Conservation (phyloP, 2,888 invertebrate species). For the Antheraea yamamai region DNA sequence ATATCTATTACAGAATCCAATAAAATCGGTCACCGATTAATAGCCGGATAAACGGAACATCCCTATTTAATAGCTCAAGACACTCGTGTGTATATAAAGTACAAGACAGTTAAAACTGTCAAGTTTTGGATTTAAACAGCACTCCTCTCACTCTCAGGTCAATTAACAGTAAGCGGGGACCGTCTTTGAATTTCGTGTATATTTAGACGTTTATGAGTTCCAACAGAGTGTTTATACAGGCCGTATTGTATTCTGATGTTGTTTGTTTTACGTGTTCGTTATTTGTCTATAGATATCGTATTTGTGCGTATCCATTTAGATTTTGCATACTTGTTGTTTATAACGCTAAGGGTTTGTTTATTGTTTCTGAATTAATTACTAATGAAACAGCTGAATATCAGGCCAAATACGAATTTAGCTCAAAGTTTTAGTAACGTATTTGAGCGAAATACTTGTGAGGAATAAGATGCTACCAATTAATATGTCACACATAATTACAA, state of each 20-base stretch:
- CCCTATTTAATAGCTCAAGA: slow-evolving; percentile 15
- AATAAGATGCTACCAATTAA: not conserved
- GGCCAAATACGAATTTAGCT: not conserved
- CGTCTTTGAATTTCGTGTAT: slow-evolving; percentile 48
- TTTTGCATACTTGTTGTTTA: slow-evolving; percentile 3
- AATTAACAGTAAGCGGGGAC: slow-evolving; percentile 44
- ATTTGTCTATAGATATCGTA: slow-evolving; percentile 1
- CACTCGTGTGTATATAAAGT: slow-evolving; percentile 27
- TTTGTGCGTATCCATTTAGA: slow-evolving; percentile 8
- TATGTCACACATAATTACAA: too few species aligned
- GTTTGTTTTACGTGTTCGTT: slow-evolving; percentile 20
- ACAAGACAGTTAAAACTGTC: slow-evolving; percentile 61
- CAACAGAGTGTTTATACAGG: slow-evolving; percentile 33
- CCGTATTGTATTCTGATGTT: slow-evolving; percentile 28
- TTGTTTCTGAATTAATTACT: slow-evolving; percentile 13
- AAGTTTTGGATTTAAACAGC: slow-evolving; percentile 45
- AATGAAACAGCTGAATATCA: not conserved
- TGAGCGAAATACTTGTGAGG: not conserved
- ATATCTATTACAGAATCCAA: not conserved
- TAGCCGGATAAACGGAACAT: slow-evolving; percentile 11
- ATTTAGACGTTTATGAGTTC: slow-evolving; percentile 58
- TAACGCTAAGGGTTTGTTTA: slow-evolving; percentile 7
- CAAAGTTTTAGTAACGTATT: not conserved
- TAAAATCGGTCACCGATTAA: not conserved
- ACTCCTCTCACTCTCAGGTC: slow-evolving; percentile 39